These are phyloP conservation scores for Carassius carassius DNA, from an alignment of 2,113 vertebrate species.

Conservation along the genomic window DNA sequence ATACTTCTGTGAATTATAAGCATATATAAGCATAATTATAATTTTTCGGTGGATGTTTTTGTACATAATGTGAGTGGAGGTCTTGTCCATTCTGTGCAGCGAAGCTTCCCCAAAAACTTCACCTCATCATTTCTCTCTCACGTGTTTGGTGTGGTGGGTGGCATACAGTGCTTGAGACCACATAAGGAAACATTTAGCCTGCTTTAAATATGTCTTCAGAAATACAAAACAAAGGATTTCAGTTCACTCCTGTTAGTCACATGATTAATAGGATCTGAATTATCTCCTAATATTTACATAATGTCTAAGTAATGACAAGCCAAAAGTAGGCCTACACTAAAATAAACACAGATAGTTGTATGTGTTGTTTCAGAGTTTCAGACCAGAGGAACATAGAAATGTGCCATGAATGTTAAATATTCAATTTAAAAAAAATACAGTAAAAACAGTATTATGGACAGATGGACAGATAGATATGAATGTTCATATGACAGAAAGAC, in stretches of 20 bases:
- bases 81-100: background rate
- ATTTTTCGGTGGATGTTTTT: background rate
- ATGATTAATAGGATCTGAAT: background rate
- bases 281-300: background rate
- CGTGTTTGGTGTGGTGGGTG: background rate
- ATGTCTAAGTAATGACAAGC: too few species aligned
- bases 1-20: too few species aligned
- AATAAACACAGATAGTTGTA: too few species aligned
- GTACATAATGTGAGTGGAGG: background rate
- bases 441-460: background rate
- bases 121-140: constrained; percentile 10
- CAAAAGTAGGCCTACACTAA: background rate
- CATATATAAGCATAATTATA: too few species aligned
- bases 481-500: background rate
- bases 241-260: background rate
- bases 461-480: background rate
- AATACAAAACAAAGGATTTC: background rate
- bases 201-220: background rate
- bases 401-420: too few species aligned
- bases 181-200: background rate
- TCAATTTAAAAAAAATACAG: too few species aligned
- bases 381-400: background rate
- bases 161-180: background rate
- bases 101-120: background rate
- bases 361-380: background rate